phyloP scores from a whole-genome alignment of 1,140 invertebrate species.

The Caerostris darwini region DNA sequence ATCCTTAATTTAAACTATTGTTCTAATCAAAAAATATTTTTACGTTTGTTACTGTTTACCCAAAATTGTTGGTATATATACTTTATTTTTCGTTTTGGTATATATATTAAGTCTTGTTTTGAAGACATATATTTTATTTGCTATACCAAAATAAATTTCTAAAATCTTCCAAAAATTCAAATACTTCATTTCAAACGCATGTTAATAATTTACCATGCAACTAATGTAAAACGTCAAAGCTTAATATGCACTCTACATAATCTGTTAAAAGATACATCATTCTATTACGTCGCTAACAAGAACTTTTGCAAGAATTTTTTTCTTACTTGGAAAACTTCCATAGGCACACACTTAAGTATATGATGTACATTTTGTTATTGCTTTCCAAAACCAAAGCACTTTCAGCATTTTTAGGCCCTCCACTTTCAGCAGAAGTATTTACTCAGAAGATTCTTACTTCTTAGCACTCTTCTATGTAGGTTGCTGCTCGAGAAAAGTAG shows the following conservation, averaged over 20 bases:
- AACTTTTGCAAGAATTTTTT: not conserved
- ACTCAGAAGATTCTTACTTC: constrained; percentile 2
- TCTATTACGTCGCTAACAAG: not conserved
- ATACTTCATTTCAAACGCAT: too few relatives aligned
- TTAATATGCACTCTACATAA: not conserved
- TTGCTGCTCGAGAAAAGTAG: constrained; percentile 8
- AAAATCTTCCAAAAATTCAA: too few relatives aligned
- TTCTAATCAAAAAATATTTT: too few relatives aligned
- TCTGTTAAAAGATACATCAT: not conserved
- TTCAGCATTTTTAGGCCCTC: not conserved
- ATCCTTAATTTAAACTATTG: too few relatives aligned
- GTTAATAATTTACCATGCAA: too few relatives aligned
- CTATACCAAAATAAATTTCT: too few relatives aligned
- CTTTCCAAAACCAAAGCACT: not conserved
- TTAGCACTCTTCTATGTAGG: not conserved
- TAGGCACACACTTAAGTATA: not conserved
- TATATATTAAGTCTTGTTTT: too few relatives aligned
- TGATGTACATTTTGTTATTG: not conserved
- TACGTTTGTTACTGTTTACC: too few relatives aligned
- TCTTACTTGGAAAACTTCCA: not conserved
- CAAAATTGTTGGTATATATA: too few relatives aligned
- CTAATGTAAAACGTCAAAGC: too few relatives aligned
- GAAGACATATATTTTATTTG: too few relatives aligned
- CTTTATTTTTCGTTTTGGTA: too few relatives aligned
- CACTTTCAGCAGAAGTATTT: constrained; percentile 15